A percentile compares a stretch with the other conserved stretches of the same genome.
These are phyloP conservation scores for Eudemis profundana DNA, from an alignment of 2,888 invertebrate species.

Conservation along the genomic window DNA sequence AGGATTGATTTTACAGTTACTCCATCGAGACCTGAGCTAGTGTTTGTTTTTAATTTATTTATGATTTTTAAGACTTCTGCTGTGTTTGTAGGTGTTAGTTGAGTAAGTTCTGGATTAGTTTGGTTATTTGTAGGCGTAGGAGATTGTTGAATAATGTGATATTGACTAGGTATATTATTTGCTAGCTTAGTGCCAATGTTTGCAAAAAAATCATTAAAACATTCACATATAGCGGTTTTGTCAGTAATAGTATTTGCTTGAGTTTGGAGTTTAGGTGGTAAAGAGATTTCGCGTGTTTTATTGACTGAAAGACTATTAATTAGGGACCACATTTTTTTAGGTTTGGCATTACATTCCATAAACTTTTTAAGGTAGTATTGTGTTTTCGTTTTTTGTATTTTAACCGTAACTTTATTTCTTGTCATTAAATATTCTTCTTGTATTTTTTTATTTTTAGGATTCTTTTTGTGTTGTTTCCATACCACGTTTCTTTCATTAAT, in stretches of 20 bases:
- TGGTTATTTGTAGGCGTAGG: neutral
- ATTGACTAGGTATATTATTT: conserved; percentile 7
- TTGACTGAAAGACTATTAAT: conserved; percentile 7
- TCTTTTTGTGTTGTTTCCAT: conserved; percentile 43
- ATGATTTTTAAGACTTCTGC: conserved; percentile 7
- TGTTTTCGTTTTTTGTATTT: neutral
- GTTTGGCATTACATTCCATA: neutral
- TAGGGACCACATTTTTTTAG: conserved; percentile 11
- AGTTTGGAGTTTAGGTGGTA: neutral
- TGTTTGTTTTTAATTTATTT: conserved; percentile 19
- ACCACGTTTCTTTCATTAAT: conserved; percentile 47
- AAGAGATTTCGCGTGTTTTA: neutral
- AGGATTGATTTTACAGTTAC: conserved; percentile 12
- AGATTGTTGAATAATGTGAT: conserved; percentile 1
- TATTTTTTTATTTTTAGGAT: conserved; percentile 5
- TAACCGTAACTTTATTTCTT: too few relatives aligned
- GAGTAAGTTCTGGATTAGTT: neutral
- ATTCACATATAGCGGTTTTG: neutral
- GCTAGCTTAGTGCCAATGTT: conserved; percentile 4
- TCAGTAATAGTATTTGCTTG: neutral
- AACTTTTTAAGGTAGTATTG: conserved; percentile 10
- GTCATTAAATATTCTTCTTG: neutral
- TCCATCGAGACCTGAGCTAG: conserved; percentile 18
- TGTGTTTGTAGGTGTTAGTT: neutral
- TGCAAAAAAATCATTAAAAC: conserved; percentile 13